Percentiles rank a stretch among this genome's conserved stretches.
These are phyloP conservation scores for Pelecanoides urinatrix DNA, from an alignment of 2,113 vertebrate genomes.

Conservation along the genomic window DNA sequence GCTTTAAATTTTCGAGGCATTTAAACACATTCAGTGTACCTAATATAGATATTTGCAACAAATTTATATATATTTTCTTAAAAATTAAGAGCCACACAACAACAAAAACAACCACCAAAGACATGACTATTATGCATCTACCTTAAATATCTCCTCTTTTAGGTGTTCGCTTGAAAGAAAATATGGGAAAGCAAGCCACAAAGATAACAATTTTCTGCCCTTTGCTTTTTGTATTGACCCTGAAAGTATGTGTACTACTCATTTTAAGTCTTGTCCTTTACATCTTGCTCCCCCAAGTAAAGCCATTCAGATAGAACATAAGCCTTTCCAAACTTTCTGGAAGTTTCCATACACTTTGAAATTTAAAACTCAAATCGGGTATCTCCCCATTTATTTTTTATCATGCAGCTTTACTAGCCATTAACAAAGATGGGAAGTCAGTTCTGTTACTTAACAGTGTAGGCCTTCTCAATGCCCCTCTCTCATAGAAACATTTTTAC, in stretches of 20 bases:
- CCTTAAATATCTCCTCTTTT: neutral
- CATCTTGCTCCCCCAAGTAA: neutral
- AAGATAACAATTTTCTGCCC: neutral
- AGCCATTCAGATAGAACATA: neutral
- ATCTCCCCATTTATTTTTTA: neutral
- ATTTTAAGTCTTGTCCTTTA: neutral
- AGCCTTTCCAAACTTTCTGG: neutral
- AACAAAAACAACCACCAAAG: neutral
- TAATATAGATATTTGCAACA: neutral
- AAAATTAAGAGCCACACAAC: neutral
- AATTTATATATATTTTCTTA: neutral
- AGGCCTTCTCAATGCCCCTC: neutral
- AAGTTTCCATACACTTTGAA: neutral
- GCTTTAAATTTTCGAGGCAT: neutral
- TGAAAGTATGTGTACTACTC: neutral
- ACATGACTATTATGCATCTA: neutral
- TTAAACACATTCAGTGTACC: neutral
- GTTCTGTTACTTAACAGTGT: neutral
- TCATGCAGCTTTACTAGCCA: neutral
- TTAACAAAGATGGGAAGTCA: neutral
- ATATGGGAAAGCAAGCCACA: neutral
- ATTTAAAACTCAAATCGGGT: neutral
- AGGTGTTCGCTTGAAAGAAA: neutral
- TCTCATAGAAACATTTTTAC: neutral
- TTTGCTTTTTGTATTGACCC: neutral